Conservation (phyloP, 1,140 invertebrate genomes). For the Hyposmocoma kahamanoa region DNA sequence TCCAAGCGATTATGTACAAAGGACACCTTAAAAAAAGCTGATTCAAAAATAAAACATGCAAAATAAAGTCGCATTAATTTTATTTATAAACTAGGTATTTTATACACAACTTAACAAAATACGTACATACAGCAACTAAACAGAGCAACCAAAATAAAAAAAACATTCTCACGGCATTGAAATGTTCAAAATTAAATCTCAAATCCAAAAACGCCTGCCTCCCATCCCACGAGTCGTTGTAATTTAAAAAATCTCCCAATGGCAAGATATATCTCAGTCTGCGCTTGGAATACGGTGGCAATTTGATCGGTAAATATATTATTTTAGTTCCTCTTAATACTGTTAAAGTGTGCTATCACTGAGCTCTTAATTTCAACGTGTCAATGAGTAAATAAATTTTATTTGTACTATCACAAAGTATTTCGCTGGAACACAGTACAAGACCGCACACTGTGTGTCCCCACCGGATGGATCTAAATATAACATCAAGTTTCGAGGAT, state of each 20-base stretch:
- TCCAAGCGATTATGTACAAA: slow-evolving; percentile 48
- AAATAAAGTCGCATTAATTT: slow-evolving; percentile 53
- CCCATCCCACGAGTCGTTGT: too few relatives aligned
- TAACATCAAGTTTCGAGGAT: slow-evolving; percentile 14
- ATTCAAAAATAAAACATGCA: slow-evolving; percentile 61
- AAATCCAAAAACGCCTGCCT: too few relatives aligned
- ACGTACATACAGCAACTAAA: slow-evolving; percentile 68
- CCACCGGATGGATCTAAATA: slow-evolving; percentile 19
- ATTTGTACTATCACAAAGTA: slow-evolving; percentile 69
- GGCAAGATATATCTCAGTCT: too few relatives aligned
- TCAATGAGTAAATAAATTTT: slow-evolving; percentile 34
- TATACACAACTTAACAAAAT: slow-evolving; percentile 73
- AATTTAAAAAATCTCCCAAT: too few relatives aligned
- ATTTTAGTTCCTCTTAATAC: slow-evolving; percentile 10
- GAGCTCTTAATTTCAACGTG: slow-evolving; percentile 14
- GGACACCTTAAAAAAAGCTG: slow-evolving; percentile 28
- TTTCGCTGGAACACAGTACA: slow-evolving; percentile 22
- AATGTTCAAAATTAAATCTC: too few relatives aligned
- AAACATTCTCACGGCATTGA: too few relatives aligned
- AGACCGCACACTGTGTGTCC: background rate
- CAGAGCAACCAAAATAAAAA: slow-evolving; percentile 59
- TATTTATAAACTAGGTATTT: slow-evolving; percentile 71
- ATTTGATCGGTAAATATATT: too few relatives aligned
- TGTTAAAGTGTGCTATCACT: slow-evolving; percentile 15
- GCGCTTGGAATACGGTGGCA: too few relatives aligned